Base-by-base conservation (phyloP, 2,888 invertebrate species). In the Aradus depressus region DNA sequence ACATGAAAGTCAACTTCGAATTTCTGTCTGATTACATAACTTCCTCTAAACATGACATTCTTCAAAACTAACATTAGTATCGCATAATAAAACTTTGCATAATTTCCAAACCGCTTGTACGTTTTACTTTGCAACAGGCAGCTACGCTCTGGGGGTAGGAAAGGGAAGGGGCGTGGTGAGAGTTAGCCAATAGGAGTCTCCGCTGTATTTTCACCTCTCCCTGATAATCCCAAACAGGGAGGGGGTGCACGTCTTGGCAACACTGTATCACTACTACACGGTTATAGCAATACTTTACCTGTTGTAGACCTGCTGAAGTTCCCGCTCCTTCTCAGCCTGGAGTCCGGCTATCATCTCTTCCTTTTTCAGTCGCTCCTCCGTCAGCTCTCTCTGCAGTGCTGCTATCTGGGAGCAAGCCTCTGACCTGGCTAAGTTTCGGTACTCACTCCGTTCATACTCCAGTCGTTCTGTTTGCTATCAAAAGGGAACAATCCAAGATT, bases 261-360 rank as follows among this genome's bases (percentile, higher is more conserved):
- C 31, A 31, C 10, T 10, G 31, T 8, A 31, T 31, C 12, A 10
- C 10, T 31, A 8, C 8, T 31, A 31, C 12, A 12, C 8, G 8
- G 8, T 31, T 12, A 12, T 31, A 12, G 31, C 31, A 50, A 25
- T 39, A 28, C 35, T 50, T 64, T 63, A 85, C 86, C 84, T 80
- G 63, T 83, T 81, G 63, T 86, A 84, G 1, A 88, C 74, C 65
- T 82, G 81, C 57, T 84, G 81, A 71, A 87, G 78, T 65, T 85
- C 81, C 61, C 77, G 77, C 59, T 87, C 84, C 62, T 81, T 76
- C 12, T 73, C 76, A 48, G 68, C 72, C 66, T 73, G 76, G 63
- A 74, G 42, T 21, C 50, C 47, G 43, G 56, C 56, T 8, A 61
- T 49, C 38, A 56, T 51, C 35, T 61, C 58, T 49, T 60, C 59